phyloP scores from a whole-genome alignment of 2,797 vertebrate species.

The Crypturellus tataupa region DNA sequence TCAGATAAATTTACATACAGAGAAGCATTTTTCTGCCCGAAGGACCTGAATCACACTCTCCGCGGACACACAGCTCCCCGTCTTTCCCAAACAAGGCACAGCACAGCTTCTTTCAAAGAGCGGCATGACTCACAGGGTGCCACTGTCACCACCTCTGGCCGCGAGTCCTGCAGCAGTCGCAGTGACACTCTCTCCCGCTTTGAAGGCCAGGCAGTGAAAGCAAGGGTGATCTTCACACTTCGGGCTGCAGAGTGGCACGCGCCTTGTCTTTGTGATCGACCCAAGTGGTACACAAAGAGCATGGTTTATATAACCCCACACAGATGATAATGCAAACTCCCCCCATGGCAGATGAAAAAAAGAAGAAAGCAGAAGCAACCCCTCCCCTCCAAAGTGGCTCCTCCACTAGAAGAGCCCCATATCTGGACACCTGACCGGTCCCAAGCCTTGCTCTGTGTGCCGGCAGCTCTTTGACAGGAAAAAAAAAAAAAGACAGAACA shows the following conservation, averaged over 20 bases:
- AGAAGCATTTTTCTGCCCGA: not conserved
- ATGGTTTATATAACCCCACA: not conserved
- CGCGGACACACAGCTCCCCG: not conserved
- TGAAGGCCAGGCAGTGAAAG: not conserved
- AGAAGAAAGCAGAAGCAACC: not conserved
- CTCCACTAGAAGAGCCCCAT: not conserved
- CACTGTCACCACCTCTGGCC: slow-evolving; percentile 22
- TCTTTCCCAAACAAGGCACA: slow-evolving; percentile 11
- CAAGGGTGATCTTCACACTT: not conserved
- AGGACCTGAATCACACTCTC: not conserved
- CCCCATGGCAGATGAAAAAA: not conserved
- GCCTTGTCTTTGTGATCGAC: not conserved
- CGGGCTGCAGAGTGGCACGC: not conserved
- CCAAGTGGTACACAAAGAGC: not conserved
- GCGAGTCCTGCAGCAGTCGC: slow-evolving; percentile 23
- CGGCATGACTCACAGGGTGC: slow-evolving; percentile 14
- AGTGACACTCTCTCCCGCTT: not conserved
- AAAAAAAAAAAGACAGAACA: not conserved
- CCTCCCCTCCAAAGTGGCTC: not conserved
- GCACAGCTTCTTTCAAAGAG: not conserved
- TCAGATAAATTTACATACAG: not conserved
- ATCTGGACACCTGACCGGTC: not conserved
- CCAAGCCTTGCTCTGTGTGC: not conserved
- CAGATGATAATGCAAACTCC: not conserved
- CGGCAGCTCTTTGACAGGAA: not conserved